Base-by-base conservation (phyloP, 2,797 vertebrate species). In the Lemur catta region DNA sequence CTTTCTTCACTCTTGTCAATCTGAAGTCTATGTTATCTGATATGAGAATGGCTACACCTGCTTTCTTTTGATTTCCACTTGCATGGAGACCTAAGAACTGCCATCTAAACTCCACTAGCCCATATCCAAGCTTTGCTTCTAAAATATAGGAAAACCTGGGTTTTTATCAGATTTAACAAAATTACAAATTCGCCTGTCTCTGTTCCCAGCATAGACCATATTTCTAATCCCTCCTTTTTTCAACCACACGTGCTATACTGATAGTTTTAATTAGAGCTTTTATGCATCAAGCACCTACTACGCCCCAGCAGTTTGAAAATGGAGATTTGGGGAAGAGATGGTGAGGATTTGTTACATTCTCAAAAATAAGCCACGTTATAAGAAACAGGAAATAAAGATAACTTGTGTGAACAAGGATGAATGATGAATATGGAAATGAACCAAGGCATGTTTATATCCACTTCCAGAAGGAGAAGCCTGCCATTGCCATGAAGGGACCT, bases 101-200 rank as follows among this genome's bases (percentile, higher is more conserved):
- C 63, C 0, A 4, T 63, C 30, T 88, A 48, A 93, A 95, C 35
- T 93, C 78, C 30, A 89, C 57, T 1, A 61, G 35, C 7, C 50
- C 18, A 84, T 59, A 92, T 33, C 14, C 2, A 57, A 93, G 10
- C 38, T 91, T 93, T 78, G 63, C 80, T 93, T 95, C 41, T 43
- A 81, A 69, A 93, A 79, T 20, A 72, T 1, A 59, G 48, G 55
- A n/a, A 90, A 79, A 81, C 8, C 22, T 76, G 6, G 28, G 20
- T 8, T 92, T 87, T 48, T 26, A 76, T 57, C 48, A 95, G 57
- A 90, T 92, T 84, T 85, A 90, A 59, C 15, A 76, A 84, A 95
- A 65, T 28, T n/a, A 74, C 20, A 28, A 52, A 50, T 82, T 94
- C 22, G 76, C 50, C 50, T 30, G 22, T 67, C 69, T 96, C 38